Base-by-base conservation (phyloP, 92 coral and sea anemone genomes). In the Epizoanthus ramosus region DNA sequence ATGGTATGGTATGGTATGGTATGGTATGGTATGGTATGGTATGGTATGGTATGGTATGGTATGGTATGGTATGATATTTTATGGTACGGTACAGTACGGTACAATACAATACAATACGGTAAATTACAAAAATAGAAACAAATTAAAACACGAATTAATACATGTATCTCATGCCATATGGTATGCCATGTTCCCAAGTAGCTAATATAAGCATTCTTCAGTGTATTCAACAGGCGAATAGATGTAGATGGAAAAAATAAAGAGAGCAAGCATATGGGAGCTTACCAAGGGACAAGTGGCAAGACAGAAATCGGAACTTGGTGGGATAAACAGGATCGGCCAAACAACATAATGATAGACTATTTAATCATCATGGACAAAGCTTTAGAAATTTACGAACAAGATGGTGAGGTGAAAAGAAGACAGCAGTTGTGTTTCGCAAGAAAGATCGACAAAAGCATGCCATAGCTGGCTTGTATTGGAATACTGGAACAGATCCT, bases 221-320 rank as follows among this genome's bases (percentile, higher is more conserved):
- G 31, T 22, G 6, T 1, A 71, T 56, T 41, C 67, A 6, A 10
- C 85, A 92, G 95, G 71, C 73, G 68, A 75, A 85, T 92, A 24
- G 75, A 79, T 67, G 65, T 92, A 4, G 73, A 92, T 87, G 91
- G 93, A 9, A 80, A 45, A 23, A 93, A 87, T 52, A 63, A 3
- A 18, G 22, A 60, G 1, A 87, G 63, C 23, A 24, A 73, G 3
- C 1, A 39, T 8, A 21, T 5, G 23, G 2, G 12, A n/a, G 2
- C 58, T 13, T 92, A 80, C 57, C 74, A 52, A 17, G 95, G 91
- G 45, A 71, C 16, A 8, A 89, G 91, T n/a, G 91, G 89, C n/a
- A 85, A 80, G 68, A 90, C 92, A 28, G 91, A 92, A 80, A 92
- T 92, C 17, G 95, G 95, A 23, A 83, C 95, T 15, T 92, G 93